phyloP scores from a whole-genome alignment of 2,797 vertebrate genomes.

The Poecilia wingei region DNA sequence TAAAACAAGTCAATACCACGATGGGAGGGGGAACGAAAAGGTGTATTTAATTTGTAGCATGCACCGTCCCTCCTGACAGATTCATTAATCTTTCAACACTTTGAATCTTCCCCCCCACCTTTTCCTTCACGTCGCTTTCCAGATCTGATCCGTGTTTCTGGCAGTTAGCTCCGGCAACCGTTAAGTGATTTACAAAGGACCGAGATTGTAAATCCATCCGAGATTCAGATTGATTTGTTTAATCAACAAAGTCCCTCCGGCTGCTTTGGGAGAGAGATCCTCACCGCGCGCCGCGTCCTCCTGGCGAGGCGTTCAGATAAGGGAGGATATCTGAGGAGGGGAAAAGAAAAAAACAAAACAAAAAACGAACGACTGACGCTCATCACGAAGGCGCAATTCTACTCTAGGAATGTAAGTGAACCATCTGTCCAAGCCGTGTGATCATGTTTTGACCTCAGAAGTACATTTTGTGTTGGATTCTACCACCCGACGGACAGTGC shows the following conservation, averaged over 20 bases:
- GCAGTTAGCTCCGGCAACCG: slow-evolving; percentile 33
- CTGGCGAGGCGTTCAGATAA: slow-evolving; percentile 19
- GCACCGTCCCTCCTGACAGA: slow-evolving; percentile 55
- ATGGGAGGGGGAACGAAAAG: slow-evolving; percentile 17
- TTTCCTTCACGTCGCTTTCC: slow-evolving; percentile 36
- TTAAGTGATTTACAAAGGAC: slow-evolving; percentile 51
- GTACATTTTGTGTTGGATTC: slow-evolving; percentile 66
- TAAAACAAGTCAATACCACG: slow-evolving; percentile 9
- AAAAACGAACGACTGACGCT: slow-evolving; percentile 6
- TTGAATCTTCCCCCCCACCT: slow-evolving; percentile 36
- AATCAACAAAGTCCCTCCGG: slow-evolving; percentile 45
- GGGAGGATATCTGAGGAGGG: slow-evolving; percentile 27
- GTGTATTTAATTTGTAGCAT: slow-evolving; percentile 51
- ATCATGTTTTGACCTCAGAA: slow-evolving; percentile 66
- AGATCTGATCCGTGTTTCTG: slow-evolving; percentile 57
- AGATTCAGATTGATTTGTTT: slow-evolving; percentile 57
- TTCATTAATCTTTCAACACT: slow-evolving; percentile 42
- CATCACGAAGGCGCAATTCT: slow-evolving; percentile 55
- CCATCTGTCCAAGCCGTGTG: slow-evolving; percentile 59
- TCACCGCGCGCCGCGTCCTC: slow-evolving; percentile 13
- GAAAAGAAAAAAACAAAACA: slow-evolving; percentile 3
- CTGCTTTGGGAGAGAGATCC: slow-evolving; percentile 35
- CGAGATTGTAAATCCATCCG: neutral
- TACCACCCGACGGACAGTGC: slow-evolving; percentile 68
- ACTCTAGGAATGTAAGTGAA: slow-evolving; percentile 70